Conservation (phyloP, 2,888 invertebrate species). For the Platerodrilus igneus region DNA sequence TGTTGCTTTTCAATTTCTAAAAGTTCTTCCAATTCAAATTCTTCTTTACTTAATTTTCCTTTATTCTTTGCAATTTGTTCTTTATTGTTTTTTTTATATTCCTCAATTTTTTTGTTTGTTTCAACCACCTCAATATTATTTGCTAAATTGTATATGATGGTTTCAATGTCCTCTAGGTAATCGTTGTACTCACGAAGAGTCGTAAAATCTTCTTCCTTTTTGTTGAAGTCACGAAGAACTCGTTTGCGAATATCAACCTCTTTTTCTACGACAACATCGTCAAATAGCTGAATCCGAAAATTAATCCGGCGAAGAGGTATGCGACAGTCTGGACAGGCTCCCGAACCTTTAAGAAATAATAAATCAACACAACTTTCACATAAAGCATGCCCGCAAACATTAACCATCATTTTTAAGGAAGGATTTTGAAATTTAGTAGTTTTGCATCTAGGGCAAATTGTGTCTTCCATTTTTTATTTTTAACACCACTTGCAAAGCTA, state of each 20-base stretch:
- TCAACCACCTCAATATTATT: constrained; percentile 85
- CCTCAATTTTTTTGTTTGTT: constrained; percentile 86
- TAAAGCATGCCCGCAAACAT: constrained; percentile 94
- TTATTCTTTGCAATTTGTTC: constrained; percentile 79
- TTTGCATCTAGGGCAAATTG: constrained; percentile 92
- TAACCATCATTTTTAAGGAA: constrained; percentile 93
- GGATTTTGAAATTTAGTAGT: constrained; percentile 97
- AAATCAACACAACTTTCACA: constrained; percentile 98
- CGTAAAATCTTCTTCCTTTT: constrained; percentile 90
- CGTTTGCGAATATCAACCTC: constrained; percentile 92
- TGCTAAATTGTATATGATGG: constrained; percentile 83
- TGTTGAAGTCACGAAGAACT: constrained; percentile 87
- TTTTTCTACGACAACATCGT: constrained; percentile 94
- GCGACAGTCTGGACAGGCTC: constrained; percentile 90
- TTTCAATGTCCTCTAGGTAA: constrained; percentile 93
- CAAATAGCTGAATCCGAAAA: constrained; percentile 92
- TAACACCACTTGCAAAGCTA: too few species aligned
- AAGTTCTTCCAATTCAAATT: constrained; percentile 81
- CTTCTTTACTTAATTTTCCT: constrained; percentile 70
- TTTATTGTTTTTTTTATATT: constrained; percentile 86
- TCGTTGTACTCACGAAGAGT: constrained; percentile 85
- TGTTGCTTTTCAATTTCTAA: constrained; percentile 76
- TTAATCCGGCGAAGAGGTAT: constrained; percentile 82
- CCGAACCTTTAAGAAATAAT: constrained; percentile 93
- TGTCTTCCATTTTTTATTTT: constrained; percentile 76